A percentile compares a stretch with the other conserved stretches of the same genome.
Conservation (phyloP, 2,888 invertebrate genomes). For the Lasioglossum oenotherae region DNA sequence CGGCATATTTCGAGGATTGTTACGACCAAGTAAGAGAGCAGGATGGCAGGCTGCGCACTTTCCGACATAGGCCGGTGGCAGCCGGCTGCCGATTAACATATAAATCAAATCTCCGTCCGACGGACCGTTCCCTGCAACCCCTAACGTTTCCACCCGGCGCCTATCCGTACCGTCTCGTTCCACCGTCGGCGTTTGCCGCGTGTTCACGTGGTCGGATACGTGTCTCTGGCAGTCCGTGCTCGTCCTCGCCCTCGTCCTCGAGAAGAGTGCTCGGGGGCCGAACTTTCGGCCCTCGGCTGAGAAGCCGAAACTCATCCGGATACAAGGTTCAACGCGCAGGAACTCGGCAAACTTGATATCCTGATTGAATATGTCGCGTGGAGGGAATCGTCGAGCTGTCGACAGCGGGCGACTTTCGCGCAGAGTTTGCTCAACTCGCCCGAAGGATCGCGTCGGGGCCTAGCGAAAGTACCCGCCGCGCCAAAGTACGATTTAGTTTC, state of each 20-base stretch:
- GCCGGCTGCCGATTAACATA: constrained; percentile 80
- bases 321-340: constrained; percentile 27
- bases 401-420: constrained; percentile 1
- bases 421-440: constrained; percentile 13
- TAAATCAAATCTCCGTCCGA: constrained; percentile 80
- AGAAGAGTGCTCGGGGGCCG: constrained; percentile 14
- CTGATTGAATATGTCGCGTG: constrained; percentile 50
- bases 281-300: constrained; percentile 39
- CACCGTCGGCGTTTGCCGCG: constrained; percentile 52
- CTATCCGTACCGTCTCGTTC: constrained; percentile 1
- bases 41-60: constrained; percentile 65
- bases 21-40: constrained; percentile 61
- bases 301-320: constrained; percentile 44
- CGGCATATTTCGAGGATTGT: constrained; percentile 69
- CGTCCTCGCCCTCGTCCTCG: constrained; percentile 34
- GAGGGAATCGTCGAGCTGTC: constrained; percentile 12
- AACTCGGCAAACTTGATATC: constrained; percentile 35
- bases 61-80: constrained; percentile 72
- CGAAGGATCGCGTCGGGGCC: not conserved
- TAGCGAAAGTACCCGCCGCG: not conserved
- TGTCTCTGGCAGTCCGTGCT: constrained; percentile 54
- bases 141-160: not conserved
- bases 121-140: constrained; percentile 16
- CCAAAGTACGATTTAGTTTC: constrained; percentile 12
- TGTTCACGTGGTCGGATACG: constrained; percentile 53